Evolutionary conservation across 2,113 vertebrate genomes (phyloP), one percentile per base, ranked within the genome.

Genomic region (Mesocricetus auratus): DNA sequence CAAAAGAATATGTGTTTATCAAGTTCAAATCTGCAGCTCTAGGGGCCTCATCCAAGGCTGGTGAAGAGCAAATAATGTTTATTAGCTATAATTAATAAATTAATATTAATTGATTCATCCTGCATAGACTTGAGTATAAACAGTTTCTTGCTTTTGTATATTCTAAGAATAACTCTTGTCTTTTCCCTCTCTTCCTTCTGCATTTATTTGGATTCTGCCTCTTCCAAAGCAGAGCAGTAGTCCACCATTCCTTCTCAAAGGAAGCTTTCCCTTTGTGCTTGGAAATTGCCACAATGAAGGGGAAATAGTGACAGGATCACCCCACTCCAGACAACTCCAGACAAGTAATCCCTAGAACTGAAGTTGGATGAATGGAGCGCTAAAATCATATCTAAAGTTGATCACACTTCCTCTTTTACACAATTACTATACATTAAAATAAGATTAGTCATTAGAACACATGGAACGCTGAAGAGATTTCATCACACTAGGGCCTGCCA

Each of bases 401-500:
- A 92, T 90, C 90, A 68, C 42, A 88, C 47, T 91, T 97, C 36
- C 64, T 85, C 89, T 83, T 85, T 81, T 45, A 91, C 64, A 45
- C 33, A 91, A 86, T 86, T 85, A 94, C 50, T 53, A n/a, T 68
- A 66, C 56, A 90, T 62, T 88, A 92, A 92, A 87, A 77, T 26
- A 24, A 97, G 88, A 85, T 77, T 86, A 92, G 79, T 69, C 36
- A 91, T 42, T 13, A 75, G 7, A 60, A 91, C 81, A 94, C 77
- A 73, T n/a, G 87, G 24, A 45, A 26, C 66, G 90, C 87, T 36
- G 78, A 93, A 77, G 13, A 82, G 56, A 93, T 81, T 93, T 97
- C 64, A 66, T 92, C 96, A 92, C 11, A 75, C 22, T 79, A 42
- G 78, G 58, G 77, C 66, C 58, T 50, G 90, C 81, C 33, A 53